Evolutionary conservation across 2,113 vertebrate species (phyloP).

Genomic region (Pseudopodoces humilis): DNA sequence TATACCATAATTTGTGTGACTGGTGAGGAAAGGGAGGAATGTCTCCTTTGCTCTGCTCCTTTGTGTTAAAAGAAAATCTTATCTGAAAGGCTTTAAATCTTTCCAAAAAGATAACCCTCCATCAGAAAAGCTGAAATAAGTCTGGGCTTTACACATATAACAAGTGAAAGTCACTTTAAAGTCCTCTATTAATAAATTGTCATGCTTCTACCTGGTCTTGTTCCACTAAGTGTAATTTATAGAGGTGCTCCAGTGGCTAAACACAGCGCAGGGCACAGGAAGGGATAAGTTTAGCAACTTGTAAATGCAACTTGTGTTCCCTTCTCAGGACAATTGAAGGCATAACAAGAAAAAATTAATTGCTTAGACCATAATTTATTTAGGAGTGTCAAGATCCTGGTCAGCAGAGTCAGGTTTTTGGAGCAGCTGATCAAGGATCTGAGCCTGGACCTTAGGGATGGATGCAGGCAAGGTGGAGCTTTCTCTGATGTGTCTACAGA

Average conservation of each 20-base stretch:
- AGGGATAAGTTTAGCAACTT: background rate
- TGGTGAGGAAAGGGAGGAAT: background rate
- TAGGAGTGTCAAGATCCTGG: background rate
- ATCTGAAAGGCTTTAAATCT: constrained; percentile 21
- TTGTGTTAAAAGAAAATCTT: background rate
- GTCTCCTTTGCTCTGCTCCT: background rate
- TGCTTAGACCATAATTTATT: background rate
- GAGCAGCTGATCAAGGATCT: background rate
- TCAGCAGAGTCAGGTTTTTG: background rate
- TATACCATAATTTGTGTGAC: background rate
- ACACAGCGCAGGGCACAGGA: background rate
- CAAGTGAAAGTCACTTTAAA: background rate
- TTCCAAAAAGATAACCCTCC: background rate
- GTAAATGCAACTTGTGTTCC: background rate
- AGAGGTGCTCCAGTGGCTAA: background rate
- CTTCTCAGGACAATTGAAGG: background rate
- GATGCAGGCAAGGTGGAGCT: background rate
- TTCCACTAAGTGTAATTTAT: background rate
- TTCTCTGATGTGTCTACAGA: background rate
- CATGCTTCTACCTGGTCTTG: background rate
- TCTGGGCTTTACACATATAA: background rate
- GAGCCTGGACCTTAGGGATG: background rate
- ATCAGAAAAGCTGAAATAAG: constrained; percentile 8
- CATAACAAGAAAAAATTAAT: background rate
- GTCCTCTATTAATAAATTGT: background rate